phyloP scores from a whole-genome alignment of 2,888 invertebrate genomes.

The Athetis lepigone region DNA sequence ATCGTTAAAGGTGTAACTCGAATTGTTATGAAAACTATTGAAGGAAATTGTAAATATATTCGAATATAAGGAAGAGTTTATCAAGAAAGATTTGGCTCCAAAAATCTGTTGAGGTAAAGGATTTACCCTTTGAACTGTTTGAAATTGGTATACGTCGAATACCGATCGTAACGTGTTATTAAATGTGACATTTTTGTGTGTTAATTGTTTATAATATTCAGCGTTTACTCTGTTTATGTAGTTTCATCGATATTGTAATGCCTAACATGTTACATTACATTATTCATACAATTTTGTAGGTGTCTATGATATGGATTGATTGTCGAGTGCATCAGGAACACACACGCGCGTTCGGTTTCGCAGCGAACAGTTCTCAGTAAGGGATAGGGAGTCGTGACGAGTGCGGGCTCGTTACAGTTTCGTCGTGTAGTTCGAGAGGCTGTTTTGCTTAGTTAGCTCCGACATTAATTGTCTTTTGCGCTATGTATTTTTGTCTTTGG shows the following conservation, averaged over 20 bases:
- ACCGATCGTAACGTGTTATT: constrained; percentile 13
- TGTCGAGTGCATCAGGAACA: constrained; percentile 29
- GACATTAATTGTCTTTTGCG: constrained; percentile 17
- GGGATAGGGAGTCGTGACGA: neutral
- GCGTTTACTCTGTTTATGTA: constrained; percentile 32
- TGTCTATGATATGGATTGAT: constrained; percentile 36
- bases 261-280: constrained; percentile 36
- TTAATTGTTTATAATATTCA: constrained; percentile 32
- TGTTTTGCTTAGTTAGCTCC: constrained; percentile 13
- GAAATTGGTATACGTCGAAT: constrained; percentile 1
- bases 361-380: constrained; percentile 8
- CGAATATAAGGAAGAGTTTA: constrained; percentile 55
- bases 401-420: neutral
- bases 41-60: constrained; percentile 64
- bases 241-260: constrained; percentile 38
- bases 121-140: constrained; percentile 34
- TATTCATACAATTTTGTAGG: constrained; percentile 25
- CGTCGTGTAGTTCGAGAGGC: neutral
- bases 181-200: constrained; percentile 27
- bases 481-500: constrained; percentile 4
- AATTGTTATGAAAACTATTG: constrained; percentile 56
- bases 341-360: constrained; percentile 21
- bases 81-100: constrained; percentile 50
- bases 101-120: constrained; percentile 57
- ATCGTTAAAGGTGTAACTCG: constrained; percentile 53